Evolutionary conservation across 2,888 invertebrate genomes (phyloP).

Genomic region (Lydus trimaculatus): DNA sequence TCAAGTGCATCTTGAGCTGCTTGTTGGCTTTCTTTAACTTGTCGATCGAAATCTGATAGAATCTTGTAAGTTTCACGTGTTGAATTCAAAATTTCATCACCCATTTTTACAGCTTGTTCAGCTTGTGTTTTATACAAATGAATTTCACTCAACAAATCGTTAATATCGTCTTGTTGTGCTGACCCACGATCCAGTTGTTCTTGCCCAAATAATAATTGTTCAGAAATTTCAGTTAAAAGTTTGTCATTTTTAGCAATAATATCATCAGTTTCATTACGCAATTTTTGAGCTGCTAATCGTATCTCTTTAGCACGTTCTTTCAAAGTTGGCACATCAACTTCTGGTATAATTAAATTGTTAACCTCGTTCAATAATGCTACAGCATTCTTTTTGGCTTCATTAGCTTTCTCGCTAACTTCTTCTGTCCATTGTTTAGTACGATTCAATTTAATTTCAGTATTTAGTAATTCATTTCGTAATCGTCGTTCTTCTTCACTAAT

Average conservation of each 20-base stretch:
- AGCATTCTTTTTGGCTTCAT: constrained; percentile 82
- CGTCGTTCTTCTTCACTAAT: constrained; percentile 72
- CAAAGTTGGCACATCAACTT: constrained; percentile 75
- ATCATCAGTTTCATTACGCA: constrained; percentile 64
- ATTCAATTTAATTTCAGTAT: constrained; percentile 74
- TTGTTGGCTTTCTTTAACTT: constrained; percentile 84
- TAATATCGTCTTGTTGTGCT: constrained; percentile 78
- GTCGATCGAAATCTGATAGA: constrained; percentile 86
- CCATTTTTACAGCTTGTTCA: constrained; percentile 81
- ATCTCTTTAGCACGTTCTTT: constrained; percentile 73
- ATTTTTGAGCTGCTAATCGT: constrained; percentile 71
- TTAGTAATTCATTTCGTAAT: constrained; percentile 71
- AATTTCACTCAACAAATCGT: constrained; percentile 80
- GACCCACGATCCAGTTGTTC: constrained; percentile 71
- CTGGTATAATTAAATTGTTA: constrained; percentile 78
- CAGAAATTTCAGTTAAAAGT: constrained; percentile 69
- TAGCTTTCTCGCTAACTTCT: constrained; percentile 77
- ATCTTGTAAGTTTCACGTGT: constrained; percentile 82
- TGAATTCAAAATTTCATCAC: constrained; percentile 81
- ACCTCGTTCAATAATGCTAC: constrained; percentile 82
- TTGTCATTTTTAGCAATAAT: constrained; percentile 66
- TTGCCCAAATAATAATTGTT: constrained; percentile 71
- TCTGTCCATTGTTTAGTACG: constrained; percentile 75
- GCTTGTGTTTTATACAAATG: constrained; percentile 80
- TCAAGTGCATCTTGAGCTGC: constrained; percentile 80